Percentiles rank a stretch among this genome's conserved stretches.
phyloP scores from a whole-genome alignment of 2,888 invertebrate species.

The Morinoia aosen region DNA sequence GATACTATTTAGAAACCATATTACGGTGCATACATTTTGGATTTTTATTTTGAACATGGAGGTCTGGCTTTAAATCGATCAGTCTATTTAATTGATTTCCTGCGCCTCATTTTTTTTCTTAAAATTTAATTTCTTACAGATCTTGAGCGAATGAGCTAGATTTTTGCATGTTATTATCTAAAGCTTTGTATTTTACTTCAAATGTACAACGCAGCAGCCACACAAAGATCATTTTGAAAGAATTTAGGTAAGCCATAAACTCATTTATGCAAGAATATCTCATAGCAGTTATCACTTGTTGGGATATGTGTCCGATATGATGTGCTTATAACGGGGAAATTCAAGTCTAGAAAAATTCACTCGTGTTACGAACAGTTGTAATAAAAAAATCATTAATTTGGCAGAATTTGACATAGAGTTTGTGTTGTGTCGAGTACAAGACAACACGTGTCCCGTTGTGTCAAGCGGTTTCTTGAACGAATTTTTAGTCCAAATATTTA shows the following conservation, averaged over 20 bases:
- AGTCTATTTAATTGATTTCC: not conserved
- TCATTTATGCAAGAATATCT: not conserved
- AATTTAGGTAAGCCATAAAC: not conserved
- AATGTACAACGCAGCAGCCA: not conserved
- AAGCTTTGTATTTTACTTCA: not conserved
- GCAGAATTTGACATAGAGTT: too few relatives aligned
- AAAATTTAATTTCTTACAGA: not conserved
- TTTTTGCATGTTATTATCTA: not conserved
- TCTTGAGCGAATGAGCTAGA: not conserved
- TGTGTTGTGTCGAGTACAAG: too few relatives aligned
- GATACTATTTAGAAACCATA: not conserved
- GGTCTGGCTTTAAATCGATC: not conserved
- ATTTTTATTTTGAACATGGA: not conserved
- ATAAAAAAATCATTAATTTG: too few relatives aligned
- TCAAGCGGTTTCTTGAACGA: too few relatives aligned
- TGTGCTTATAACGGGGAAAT: too few relatives aligned
- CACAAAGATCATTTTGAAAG: not conserved
- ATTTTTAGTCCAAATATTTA: too few relatives aligned
- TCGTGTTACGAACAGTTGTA: too few relatives aligned
- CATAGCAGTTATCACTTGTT: not conserved
- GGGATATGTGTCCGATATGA: too few relatives aligned
- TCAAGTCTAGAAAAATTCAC: not conserved
- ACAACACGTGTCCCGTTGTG: too few relatives aligned
- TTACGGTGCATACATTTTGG: not conserved
- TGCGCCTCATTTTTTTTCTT: not conserved